Evolutionary conservation across 2,797 vertebrate species (phyloP), one percentile per base, ranked within the genome.

Genomic region (Coregonus suidteri): DNA sequence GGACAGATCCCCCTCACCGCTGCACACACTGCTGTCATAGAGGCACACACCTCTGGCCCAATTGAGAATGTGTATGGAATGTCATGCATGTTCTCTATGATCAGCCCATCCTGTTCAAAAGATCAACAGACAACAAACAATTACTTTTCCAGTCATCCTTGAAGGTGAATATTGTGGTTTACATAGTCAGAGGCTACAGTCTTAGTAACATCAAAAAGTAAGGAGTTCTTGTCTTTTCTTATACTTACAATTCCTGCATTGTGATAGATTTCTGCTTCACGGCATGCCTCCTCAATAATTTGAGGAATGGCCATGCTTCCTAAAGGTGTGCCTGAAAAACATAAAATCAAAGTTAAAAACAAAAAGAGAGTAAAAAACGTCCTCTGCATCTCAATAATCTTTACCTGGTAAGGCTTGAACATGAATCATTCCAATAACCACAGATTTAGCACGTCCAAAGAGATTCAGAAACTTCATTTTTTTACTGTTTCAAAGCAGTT

Each of bases 21-120:
- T 0, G 87, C 47, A 41, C 92, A 93, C 1, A 97, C 81, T 0
- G 92, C 90, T 0, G 96, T 90, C 96, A 98, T 95, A 3, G 92
- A 91, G 0, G 96, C 91, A 0, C 90, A 94, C 52, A 97, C 93
- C 84, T 97, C 96, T 0, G 95, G 94, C 18, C 96, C 96, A 9
- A 92, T 85, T 0, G 82, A 56, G 74, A 94, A 81, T 0, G 85
- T 90, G 85, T 97, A 98, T 0, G 96, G 96, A 78, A 96, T 81
- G 14, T 97, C 96, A 2, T 97, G 96, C 96, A 96, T 98, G 90
- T 98, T 97, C 87, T 98, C 96, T 70, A 98, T 86, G 5, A 97
- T 93, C 80, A 97, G 9, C 5, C 91, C 96, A 7, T 97, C 96
- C 97, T 97, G 88, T 59, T 69, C 54, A 14, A 53, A 30, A 75